Evolutionary conservation across 2,797 vertebrate genomes (phyloP), one percentile per base, ranked within the genome.

Genomic region (Setipinna tenuifilis): DNA sequence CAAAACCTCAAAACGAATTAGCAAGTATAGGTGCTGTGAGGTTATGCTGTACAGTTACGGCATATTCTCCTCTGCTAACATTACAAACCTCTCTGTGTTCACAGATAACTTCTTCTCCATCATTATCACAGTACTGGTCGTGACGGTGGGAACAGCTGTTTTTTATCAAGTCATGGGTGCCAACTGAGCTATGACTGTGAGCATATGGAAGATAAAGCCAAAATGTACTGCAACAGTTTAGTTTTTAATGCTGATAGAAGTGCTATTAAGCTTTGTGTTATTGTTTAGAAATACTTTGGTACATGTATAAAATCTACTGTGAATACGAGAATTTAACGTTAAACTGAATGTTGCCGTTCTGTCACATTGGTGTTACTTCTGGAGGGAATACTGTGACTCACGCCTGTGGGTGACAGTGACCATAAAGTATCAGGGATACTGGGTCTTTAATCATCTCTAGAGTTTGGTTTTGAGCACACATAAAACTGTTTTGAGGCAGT

Each of bases 81-180:
- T 9, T 44, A 16, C 17, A 41, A 19, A 41, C 41, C 0, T 78
- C 9, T 41, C 17, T 78, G 17, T 78, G 71, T 78, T 21, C 17
- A 44, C 19, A 78, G 71, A 41, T 2, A 44, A 44, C 35, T 21
- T 78, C 31, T 78, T 44, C 19, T 19, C 31, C 35, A 9, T 78
- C 71, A 21, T 78, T 3, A 21, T 78, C 6, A 41, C 71, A 19
- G 17, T 78, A 9, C 19, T 78, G 71, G 31, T 78, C 0, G 71
- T 78, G 31, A 78, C 17, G 19, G 35, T 78, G 16, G 71, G 71
- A 44, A 78, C 71, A 44, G 35, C 31, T 17, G 0, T 78, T 9
- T 78, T 78, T 78, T 78, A 78, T 17, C 71, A 78, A 44, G 71
- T 78, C 3, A 44, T 78, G 71, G 71, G 71, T 41, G 4, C 31